Base-by-base conservation (phyloP, 92 coral and sea anemone species). In the Micromussa lordhowensis region DNA sequence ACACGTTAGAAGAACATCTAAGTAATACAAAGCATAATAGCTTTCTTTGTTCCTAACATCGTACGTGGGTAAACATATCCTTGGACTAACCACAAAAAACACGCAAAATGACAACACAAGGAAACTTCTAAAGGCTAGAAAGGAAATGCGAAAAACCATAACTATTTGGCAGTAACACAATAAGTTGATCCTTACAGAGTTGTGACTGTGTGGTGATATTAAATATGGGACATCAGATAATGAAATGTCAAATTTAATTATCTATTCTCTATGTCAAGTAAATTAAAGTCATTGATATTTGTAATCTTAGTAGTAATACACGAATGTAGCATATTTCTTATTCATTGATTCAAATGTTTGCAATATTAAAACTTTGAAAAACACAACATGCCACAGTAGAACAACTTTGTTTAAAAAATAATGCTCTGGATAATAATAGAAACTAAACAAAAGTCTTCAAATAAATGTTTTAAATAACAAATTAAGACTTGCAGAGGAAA, bases 401-500 rank as follows among this genome's bases (percentile, higher is more conserved):
- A 64, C 24, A 30, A 68, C 82, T 78, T 78, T 78, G 24, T 78
- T 78, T 78, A 51, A 38, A n/a, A n/a, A n/a, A n/a, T n/a, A n/a
- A n/a, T n/a, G n/a, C 57, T 26, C 68, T 54, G 81, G 81, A 32
- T 48, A 64, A 12, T 64, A 64, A 4, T 3, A 68, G 14, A 53
- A 78, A 78, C 0, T 78, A 78, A 78, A 78, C 68, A 7, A 78
- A 36, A 78, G 2, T 34, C 57, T 78, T 53, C 30, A 36, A 78
- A 59, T 44, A 78, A 78, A 35, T 54, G n/a, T n/a, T 53, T 78
- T 1, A 78, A 78, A 59, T 78, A 54, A 78, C 82, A 78, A 44
- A 78, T 78, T 53, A 59, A 78, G 82, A 55, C 30, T 48, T 24
- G 81, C 29, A 77, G 63, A 48, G 81, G 22, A 77, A 77, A 77